Evolutionary conservation across 2,113 vertebrate genomes (phyloP).

Genomic region (Leucoraja erinaceus): DNA sequence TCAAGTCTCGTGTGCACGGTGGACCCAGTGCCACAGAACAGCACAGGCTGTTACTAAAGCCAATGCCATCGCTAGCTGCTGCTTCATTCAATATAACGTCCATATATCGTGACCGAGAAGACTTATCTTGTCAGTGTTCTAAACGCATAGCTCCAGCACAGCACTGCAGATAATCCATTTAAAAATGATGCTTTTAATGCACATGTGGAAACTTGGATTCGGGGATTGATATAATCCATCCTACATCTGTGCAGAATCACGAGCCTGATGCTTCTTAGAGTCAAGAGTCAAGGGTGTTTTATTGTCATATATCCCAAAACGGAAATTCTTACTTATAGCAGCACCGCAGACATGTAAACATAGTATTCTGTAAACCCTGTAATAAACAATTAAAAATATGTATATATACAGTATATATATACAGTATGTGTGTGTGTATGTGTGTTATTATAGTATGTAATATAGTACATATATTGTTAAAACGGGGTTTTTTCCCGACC

Average conservation of each 20-base stretch:
- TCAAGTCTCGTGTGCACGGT: no score
- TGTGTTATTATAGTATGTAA: no score
- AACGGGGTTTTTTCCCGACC: no score
- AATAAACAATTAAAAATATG: no score
- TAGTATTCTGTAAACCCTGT: no score
- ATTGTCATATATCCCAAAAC: no score
- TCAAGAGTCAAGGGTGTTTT: no score
- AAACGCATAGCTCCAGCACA: neutral
- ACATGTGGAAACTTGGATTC: constrained; percentile 30
- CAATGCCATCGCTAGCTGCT: neutral
- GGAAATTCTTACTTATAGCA: no score
- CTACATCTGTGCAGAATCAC: constrained; percentile 23
- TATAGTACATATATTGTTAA: no score
- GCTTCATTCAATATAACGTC: neutral
- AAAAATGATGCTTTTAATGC: neutral
- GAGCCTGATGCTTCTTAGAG: neutral
- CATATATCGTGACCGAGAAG: neutral
- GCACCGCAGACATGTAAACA: no score
- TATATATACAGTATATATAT: no score
- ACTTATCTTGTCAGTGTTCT: constrained; percentile 29
- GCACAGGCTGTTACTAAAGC: neutral
- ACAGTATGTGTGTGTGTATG: no score
- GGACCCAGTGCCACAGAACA: neutral
- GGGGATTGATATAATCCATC: constrained; percentile 24
- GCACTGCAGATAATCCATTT: constrained; percentile 10